These are phyloP conservation scores for Malachius bipustulatus DNA, from an alignment of 2,888 invertebrate genomes.

Conservation along the genomic window DNA sequence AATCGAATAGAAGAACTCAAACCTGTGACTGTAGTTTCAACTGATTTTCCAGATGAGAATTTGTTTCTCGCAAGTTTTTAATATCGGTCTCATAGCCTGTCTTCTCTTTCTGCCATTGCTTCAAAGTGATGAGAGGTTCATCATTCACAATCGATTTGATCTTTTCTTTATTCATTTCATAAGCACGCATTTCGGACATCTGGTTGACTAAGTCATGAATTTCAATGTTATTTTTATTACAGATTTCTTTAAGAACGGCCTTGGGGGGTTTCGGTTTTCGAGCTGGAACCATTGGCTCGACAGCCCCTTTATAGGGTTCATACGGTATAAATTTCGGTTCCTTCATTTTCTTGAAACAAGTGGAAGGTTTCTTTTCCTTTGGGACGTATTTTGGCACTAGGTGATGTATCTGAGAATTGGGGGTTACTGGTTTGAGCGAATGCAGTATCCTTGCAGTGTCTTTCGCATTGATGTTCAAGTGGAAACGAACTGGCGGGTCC, in stretches of 20 bases:
- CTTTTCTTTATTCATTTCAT: conserved; percentile 44
- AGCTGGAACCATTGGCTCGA: conserved; percentile 59
- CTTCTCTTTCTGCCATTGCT: conserved; percentile 39
- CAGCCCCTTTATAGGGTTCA: conserved; percentile 78
- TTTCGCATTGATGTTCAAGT: conserved; percentile 14
- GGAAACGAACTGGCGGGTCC: neutral
- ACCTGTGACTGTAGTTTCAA: conserved; percentile 75
- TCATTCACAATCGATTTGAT: conserved; percentile 36
- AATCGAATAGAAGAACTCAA: too few species aligned
- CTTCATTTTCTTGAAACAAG: conserved; percentile 42
- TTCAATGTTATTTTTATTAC: conserved; percentile 37
- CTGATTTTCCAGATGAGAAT: conserved; percentile 63
- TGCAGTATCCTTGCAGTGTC: conserved; percentile 26
- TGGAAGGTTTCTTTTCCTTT: conserved; percentile 43
- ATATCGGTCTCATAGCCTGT: conserved; percentile 48
- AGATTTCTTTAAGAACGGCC: conserved; percentile 29
- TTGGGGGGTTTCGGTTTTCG: conserved; percentile 30
- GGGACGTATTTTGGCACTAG: conserved; percentile 51
- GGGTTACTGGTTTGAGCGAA: conserved; percentile 31
- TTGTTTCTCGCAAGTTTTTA: conserved; percentile 52
- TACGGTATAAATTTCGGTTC: conserved; percentile 80
- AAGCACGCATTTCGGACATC: conserved; percentile 56
- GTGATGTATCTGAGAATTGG: conserved; percentile 46
- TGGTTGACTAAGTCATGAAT: conserved; percentile 53
- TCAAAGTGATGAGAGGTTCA: conserved; percentile 29